Base-by-base conservation (phyloP, 1,140 invertebrate species). In the Philotrypesis tridentata region DNA sequence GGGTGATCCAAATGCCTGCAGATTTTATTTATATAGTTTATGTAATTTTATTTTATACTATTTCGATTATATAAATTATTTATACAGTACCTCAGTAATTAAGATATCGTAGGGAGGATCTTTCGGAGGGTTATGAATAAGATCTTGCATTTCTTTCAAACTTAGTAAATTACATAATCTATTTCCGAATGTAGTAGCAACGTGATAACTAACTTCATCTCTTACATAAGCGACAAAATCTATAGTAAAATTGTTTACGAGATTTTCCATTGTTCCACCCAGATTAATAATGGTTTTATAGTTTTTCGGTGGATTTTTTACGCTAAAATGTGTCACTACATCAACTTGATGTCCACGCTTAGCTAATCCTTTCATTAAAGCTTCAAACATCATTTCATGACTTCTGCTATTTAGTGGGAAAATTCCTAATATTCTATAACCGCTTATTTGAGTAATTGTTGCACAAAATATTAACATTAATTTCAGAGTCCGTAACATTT, bases 281-380 rank as follows among this genome's bases (percentile, higher is more conserved):
- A 90, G 83, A 82, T 90, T 84, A 0, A 89, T 73, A 3, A 90
- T 71, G 33, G 85, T 84, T 21, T 17, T 85, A 9, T 88, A 88
- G 84, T 89, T 88, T 70, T 92, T 90, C 0, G 89, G 82, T 9
- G 87, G 85, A 74, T 86, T 87, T 78, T 85, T 83, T 9, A 87
- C 37, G 2, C 87, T 87, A 83, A 79, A 88, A 79, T 88, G 85
- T 0, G 87, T 89, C 48, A 89, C 83, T 0, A 88, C 87, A 1
- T 90, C 89, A 0, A 94, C 86, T 80, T 92, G 87, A 85, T 94
- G 93, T 14, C 93, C 93, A 68, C 89, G 85, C 43, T 87, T 90
- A 0, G 87, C 88, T 33, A 94, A 85, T 70, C 90, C 91, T 79
- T 88, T 86, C 17, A 89, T 89, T 4, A 93, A 29, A 21, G 91